Conservation (phyloP, 23 tunicate genomes). For the Aplidium turbinatum region DNA sequence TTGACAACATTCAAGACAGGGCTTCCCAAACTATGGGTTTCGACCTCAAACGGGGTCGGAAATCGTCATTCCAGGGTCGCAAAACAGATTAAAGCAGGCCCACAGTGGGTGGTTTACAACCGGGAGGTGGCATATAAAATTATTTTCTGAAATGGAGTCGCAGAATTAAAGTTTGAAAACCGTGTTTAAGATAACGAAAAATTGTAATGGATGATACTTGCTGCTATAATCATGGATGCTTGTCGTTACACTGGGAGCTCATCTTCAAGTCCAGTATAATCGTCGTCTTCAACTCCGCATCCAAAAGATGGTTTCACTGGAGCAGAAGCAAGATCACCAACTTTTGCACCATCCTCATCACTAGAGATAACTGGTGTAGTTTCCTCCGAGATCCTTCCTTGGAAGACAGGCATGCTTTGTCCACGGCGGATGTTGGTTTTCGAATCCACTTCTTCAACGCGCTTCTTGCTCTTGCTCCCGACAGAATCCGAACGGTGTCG, state of each 20-base stretch:
- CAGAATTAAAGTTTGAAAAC: too few relatives aligned
- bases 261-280: slow-evolving; percentile 65
- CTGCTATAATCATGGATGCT: too few relatives aligned
- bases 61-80: too few relatives aligned
- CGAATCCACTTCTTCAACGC: background rate
- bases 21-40: too few relatives aligned
- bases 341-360: background rate
- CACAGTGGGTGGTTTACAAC: too few relatives aligned
- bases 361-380: background rate
- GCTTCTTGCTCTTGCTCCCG: background rate
- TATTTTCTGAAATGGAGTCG: too few relatives aligned
- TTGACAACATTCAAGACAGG: too few relatives aligned
- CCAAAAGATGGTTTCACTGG: slow-evolving; percentile 31
- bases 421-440: slow-evolving; percentile 1
- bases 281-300: slow-evolving; percentile 51
- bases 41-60: too few relatives aligned
- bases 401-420: slow-evolving; percentile 43
- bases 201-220: too few relatives aligned
- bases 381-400: slow-evolving; percentile 34
- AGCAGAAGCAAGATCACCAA: background rate
- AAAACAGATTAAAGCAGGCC: too few relatives aligned
- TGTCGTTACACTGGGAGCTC: slow-evolving; percentile 51
- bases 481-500: slow-evolving; percentile 52
- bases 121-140: too few relatives aligned
- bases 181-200: too few relatives aligned